Conservation (phyloP, 2,888 invertebrate genomes). For the Megalurothrips usitatus region DNA sequence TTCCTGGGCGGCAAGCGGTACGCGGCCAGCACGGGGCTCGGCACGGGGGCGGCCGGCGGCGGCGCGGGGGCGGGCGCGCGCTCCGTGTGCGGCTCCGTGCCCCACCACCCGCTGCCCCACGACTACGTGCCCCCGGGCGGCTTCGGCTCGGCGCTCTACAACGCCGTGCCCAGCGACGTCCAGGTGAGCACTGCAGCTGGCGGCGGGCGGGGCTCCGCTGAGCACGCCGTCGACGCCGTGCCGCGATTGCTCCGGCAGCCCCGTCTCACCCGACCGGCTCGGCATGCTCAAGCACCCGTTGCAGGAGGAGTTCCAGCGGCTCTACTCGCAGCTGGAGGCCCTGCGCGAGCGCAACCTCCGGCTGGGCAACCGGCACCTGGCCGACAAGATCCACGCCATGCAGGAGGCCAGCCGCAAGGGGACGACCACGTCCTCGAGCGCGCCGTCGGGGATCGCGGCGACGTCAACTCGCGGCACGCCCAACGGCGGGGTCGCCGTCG, state of each 20-base stretch:
- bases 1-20: conserved; percentile 22
- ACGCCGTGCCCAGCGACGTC: background rate
- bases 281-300: conserved; percentile 37
- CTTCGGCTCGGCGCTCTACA: background rate
- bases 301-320: conserved; percentile 76
- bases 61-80: background rate
- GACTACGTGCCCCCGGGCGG: background rate
- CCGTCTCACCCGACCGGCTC: background rate
- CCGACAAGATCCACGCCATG: conserved; percentile 76
- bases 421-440: background rate
- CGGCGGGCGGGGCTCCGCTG: too few relatives aligned
- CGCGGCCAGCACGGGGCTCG: background rate
- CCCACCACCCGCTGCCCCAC: background rate
- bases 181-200: background rate
- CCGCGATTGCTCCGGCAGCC: too few relatives aligned
- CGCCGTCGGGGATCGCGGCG: background rate
- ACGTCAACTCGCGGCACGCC: background rate
- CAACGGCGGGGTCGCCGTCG: background rate
- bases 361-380: conserved; percentile 67
- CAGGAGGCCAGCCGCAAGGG: conserved; percentile 63
- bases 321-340: conserved; percentile 73
- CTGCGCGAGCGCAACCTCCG: conserved; percentile 74
- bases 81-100: conserved; percentile 14
- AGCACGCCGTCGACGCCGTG: too few relatives aligned
- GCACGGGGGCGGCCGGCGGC: background rate